Evolutionary conservation across 1,140 invertebrate genomes (phyloP).

Genomic region (Lanistes nyassanus): DNA sequence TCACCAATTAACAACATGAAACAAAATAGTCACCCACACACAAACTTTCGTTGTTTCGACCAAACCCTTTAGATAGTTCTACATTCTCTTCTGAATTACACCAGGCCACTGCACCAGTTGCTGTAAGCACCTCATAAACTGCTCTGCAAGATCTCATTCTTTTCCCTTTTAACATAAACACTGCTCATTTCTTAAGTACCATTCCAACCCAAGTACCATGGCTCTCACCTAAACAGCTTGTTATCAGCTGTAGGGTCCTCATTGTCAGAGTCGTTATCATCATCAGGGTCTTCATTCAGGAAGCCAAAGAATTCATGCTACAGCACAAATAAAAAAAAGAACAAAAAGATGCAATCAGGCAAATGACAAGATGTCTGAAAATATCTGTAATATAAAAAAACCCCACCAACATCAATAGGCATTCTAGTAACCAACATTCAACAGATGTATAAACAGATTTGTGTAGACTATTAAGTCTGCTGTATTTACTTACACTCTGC

Average conservation of each 20-base stretch:
- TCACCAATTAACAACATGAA: background rate
- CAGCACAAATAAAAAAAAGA: background rate
- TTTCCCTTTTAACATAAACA: background rate
- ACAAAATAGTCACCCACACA: too few species aligned
- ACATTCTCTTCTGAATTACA: background rate
- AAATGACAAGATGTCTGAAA: too few species aligned
- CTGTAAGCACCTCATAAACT: background rate
- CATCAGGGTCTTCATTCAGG: conserved; percentile 25
- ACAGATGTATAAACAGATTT: too few species aligned
- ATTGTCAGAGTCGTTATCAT: conserved; percentile 28
- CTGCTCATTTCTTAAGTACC: background rate
- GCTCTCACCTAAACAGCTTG: conserved; percentile 24
- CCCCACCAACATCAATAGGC: too few species aligned
- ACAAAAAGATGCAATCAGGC: background rate
- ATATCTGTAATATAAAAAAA: too few species aligned
- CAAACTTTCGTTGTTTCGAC: background rate
- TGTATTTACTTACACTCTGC: background rate
- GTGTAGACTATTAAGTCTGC: too few species aligned
- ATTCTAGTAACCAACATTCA: too few species aligned
- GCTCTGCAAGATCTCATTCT: background rate
- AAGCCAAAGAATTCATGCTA: conserved; percentile 28
- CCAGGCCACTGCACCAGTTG: background rate
- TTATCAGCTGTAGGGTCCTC: conserved; percentile 28
- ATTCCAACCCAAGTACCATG: background rate
- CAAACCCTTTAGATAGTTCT: background rate